phyloP scores from a whole-genome alignment of 2,888 invertebrate genomes.

The Bursaphelenchus okinawaensis region DNA sequence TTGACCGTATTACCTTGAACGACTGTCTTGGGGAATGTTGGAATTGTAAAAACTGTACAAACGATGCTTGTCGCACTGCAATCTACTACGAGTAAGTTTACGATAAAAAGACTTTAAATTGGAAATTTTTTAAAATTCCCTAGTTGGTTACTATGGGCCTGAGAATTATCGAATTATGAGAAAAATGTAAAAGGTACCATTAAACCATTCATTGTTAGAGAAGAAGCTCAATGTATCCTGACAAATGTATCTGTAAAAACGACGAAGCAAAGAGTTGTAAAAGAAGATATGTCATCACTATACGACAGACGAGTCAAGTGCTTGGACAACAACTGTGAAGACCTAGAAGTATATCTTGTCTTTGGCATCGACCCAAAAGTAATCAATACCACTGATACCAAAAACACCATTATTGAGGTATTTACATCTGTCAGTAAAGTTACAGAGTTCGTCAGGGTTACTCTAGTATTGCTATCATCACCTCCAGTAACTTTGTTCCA shows the following conservation, averaged over 20 bases:
- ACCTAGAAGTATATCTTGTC: slow-evolving; percentile 15
- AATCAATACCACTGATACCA: background rate
- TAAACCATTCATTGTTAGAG: no score
- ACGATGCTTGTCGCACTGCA: slow-evolving; percentile 20
- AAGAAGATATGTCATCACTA: slow-evolving; percentile 6
- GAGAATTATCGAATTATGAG: no score
- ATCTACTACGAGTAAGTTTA: slow-evolving; percentile 16
- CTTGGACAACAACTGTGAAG: slow-evolving; percentile 21
- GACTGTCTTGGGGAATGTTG: slow-evolving; percentile 22
- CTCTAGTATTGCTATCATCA: background rate
- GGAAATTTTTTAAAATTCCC: slow-evolving; percentile 3
- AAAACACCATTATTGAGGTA: background rate
- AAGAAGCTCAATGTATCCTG: slow-evolving; percentile 14
- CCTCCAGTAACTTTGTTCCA: background rate
- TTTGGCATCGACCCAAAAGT: slow-evolving; percentile 18
- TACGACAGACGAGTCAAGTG: slow-evolving; percentile 24
- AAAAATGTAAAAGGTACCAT: no score
- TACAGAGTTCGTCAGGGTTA: slow-evolving; percentile 5
- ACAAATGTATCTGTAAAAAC: slow-evolving; percentile 12
- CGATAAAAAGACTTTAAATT: background rate
- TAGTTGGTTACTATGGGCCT: no score
- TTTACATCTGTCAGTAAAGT: slow-evolving; percentile 5
- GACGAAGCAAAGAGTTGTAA: background rate
- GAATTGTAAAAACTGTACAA: slow-evolving; percentile 17
- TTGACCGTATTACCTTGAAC: slow-evolving; percentile 19